A percentile compares a stretch with the other conserved stretches of the same genome.
phyloP scores from a whole-genome alignment of 2,797 vertebrate species.

The Eulemur mongoz region DNA sequence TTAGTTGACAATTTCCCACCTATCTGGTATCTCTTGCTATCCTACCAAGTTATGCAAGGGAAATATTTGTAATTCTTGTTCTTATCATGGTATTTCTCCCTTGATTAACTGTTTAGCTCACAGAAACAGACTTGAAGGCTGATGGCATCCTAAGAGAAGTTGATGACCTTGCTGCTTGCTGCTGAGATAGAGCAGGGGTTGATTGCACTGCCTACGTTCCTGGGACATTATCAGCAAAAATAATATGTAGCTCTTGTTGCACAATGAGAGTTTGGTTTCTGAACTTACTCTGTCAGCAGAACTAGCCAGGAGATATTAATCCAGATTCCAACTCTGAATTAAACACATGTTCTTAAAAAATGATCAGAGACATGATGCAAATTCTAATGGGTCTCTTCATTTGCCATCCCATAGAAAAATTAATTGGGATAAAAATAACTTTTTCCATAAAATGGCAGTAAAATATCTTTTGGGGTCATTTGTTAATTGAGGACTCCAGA shows the following conservation, averaged over 20 bases:
- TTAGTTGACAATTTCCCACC: background rate
- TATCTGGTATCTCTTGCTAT: background rate
- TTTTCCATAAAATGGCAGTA: background rate
- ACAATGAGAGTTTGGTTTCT: background rate
- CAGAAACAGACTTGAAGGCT: background rate
- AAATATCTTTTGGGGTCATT: background rate
- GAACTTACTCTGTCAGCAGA: background rate
- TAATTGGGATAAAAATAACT: background rate
- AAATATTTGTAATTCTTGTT: background rate
- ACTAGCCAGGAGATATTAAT: background rate
- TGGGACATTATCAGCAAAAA: background rate
- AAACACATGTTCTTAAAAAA: background rate
- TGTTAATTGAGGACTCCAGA: background rate
- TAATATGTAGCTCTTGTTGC: background rate
- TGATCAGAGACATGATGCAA: background rate
- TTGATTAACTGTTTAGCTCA: background rate
- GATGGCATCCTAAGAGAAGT: background rate
- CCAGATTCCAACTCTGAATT: constrained; percentile 30
- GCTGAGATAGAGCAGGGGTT: background rate
- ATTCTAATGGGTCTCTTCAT: background rate
- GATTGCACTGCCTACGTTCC: background rate
- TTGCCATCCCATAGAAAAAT: background rate
- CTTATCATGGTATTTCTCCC: background rate
- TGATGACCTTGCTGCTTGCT: background rate
- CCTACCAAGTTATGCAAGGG: background rate